Evolutionary conservation across 2,888 invertebrate genomes (phyloP).

Genomic region (Drosophila sordidapex): DNA sequence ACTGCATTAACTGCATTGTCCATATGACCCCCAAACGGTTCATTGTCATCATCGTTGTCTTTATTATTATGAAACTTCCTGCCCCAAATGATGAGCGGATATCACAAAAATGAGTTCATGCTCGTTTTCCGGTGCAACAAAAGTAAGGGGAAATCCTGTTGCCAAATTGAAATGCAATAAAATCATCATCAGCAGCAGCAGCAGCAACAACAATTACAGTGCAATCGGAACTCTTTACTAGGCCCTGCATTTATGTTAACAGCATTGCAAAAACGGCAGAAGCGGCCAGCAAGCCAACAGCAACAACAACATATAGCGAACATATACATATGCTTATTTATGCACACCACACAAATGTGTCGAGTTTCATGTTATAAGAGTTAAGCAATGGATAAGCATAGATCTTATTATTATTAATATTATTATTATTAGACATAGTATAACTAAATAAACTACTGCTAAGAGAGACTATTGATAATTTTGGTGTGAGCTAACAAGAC

Average conservation of each 20-base stretch:
- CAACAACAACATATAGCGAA: constrained; percentile 37
- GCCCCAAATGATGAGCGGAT: constrained; percentile 72
- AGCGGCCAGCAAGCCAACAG: constrained; percentile 15
- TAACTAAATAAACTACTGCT: neutral
- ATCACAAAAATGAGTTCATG: constrained; percentile 77
- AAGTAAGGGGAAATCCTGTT: constrained; percentile 66
- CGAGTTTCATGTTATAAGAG: neutral
- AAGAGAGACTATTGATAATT: neutral
- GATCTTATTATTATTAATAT: neutral
- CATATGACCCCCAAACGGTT: constrained; percentile 40
- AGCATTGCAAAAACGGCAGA: constrained; percentile 42
- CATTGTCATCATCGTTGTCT: constrained; percentile 19
- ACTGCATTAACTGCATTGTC: constrained; percentile 43
- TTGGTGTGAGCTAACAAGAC: neutral
- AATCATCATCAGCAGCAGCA: constrained; percentile 58
- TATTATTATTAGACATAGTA: neutral
- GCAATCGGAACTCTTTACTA: constrained; percentile 50
- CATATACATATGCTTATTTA: neutral
- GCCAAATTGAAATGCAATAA: constrained; percentile 81
- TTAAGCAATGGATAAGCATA: neutral
- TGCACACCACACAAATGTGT: constrained; percentile 62
- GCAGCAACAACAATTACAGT: constrained; percentile 42
- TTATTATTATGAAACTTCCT: constrained; percentile 76
- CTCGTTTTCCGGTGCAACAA: constrained; percentile 69
- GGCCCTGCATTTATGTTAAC: constrained; percentile 60